Evolutionary conservation across 2,797 vertebrate genomes (phyloP).

Genomic region (Sebastes miniatus): DNA sequence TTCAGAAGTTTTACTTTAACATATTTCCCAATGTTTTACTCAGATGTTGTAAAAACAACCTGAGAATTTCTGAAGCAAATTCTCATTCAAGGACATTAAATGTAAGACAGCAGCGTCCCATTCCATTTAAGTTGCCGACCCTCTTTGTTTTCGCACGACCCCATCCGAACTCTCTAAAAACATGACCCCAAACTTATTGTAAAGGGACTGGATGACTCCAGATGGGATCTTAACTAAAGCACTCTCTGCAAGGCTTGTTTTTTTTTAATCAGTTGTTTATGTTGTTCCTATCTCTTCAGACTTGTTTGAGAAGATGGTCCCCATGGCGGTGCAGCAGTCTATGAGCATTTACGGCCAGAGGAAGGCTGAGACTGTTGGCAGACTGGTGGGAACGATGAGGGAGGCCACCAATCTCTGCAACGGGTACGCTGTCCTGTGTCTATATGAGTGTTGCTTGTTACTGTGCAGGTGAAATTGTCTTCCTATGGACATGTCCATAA

Average conservation of each 20-base stretch:
- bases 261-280: not conserved
- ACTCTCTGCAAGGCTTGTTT: not conserved
- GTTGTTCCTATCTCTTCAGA: slow-evolving; percentile 74
- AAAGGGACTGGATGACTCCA: not conserved
- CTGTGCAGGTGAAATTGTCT: not conserved
- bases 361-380: slow-evolving; percentile 92
- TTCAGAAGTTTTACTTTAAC: not conserved
- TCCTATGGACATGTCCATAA: not conserved
- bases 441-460: slow-evolving; percentile 4
- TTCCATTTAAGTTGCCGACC: not conserved
- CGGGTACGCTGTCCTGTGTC: slow-evolving; percentile 81
- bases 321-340: slow-evolving; percentile 93
- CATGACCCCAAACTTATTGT: not conserved
- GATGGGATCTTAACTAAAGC: not conserved
- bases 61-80: not conserved
- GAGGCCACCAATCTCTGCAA: slow-evolving; percentile 97
- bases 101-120: not conserved
- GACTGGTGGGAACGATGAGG: slow-evolving; percentile 93
- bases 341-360: slow-evolving; percentile 90
- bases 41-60: not conserved
- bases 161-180: not conserved
- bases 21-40: not conserved
- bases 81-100: not conserved
- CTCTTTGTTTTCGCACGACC: not conserved
- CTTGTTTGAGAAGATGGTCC: slow-evolving; percentile 99